These are phyloP conservation scores for Neotragus moschatus DNA, from an alignment of 2,113 vertebrate genomes.

Conservation along the genomic window DNA sequence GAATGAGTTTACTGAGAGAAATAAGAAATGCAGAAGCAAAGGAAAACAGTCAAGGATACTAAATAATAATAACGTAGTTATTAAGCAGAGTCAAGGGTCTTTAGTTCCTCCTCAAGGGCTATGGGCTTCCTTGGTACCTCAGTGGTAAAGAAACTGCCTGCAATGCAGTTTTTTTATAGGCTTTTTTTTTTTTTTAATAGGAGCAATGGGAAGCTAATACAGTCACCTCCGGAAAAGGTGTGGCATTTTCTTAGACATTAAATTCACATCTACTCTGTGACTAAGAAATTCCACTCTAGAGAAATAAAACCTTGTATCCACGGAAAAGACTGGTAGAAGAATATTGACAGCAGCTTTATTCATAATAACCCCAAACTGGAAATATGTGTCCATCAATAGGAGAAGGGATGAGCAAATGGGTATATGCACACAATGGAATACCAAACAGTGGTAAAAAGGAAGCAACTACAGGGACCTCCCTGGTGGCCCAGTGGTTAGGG, in stretches of 20 bases:
- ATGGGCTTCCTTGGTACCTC: neutral
- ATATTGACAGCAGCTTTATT: neutral
- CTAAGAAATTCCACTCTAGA: neutral
- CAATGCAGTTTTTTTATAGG: neutral
- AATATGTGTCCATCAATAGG: fast-evolving
- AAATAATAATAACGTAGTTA: neutral
- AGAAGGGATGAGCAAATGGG: neutral
- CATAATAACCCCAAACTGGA: neutral
- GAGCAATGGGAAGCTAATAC: neutral
- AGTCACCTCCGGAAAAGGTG: neutral
- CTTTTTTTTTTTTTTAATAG: neutral
- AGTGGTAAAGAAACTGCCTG: neutral
- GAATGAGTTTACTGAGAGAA: neutral
- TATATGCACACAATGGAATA: neutral
- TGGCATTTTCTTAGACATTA: neutral
- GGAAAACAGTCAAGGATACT: neutral
- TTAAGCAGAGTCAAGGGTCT: neutral
- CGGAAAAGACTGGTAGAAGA: neutral
- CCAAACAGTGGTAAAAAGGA: neutral
- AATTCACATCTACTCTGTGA: neutral
- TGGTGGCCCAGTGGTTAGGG: neutral
- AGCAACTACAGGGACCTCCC: neutral
- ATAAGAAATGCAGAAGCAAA: neutral
- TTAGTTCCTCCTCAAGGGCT: neutral
- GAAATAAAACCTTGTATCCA: neutral